Percentiles rank a stretch among this genome's conserved stretches.
These are phyloP conservation scores for Polydrusus tereticollis DNA, from an alignment of 2,888 invertebrate species.

Conservation along the genomic window DNA sequence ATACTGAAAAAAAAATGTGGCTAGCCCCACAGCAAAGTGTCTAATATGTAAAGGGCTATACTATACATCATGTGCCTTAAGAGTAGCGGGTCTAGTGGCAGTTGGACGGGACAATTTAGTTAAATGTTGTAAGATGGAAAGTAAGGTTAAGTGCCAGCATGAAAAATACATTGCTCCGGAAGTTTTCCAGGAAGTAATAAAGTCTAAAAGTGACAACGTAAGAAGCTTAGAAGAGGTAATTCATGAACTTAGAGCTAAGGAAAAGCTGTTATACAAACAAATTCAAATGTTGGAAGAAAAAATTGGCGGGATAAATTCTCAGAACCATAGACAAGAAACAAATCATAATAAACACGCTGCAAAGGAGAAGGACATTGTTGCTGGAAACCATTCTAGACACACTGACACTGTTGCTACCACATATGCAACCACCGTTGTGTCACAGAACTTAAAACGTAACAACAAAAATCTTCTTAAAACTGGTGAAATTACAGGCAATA, in stretches of 20 bases:
- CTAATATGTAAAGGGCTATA: conserved; percentile 5
- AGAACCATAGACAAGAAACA: neutral
- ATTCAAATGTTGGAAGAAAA: conserved; percentile 7
- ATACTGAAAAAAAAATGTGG: neutral
- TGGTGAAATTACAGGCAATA: neutral
- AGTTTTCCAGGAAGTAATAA: neutral
- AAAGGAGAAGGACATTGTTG: no score
- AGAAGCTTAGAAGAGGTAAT: neutral
- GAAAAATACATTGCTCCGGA: neutral
- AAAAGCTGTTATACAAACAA: neutral
- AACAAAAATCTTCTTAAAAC: neutral
- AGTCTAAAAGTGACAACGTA: neutral
- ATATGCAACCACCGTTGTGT: neutral
- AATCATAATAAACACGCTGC: no score
- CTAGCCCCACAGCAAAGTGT: conserved; percentile 9
- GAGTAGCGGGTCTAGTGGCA: conserved; percentile 10
- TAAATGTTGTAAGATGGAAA: neutral
- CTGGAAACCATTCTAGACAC: no score
- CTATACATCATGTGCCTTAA: conserved; percentile 54
- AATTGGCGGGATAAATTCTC: neutral
- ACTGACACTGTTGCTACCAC: neutral
- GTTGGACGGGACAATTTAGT: conserved; percentile 17
- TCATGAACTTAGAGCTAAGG: neutral
- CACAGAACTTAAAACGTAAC: neutral
- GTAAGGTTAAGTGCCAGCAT: neutral